Base-by-base conservation (phyloP, 2,888 invertebrate species). In the Parasteatoda lunata region DNA sequence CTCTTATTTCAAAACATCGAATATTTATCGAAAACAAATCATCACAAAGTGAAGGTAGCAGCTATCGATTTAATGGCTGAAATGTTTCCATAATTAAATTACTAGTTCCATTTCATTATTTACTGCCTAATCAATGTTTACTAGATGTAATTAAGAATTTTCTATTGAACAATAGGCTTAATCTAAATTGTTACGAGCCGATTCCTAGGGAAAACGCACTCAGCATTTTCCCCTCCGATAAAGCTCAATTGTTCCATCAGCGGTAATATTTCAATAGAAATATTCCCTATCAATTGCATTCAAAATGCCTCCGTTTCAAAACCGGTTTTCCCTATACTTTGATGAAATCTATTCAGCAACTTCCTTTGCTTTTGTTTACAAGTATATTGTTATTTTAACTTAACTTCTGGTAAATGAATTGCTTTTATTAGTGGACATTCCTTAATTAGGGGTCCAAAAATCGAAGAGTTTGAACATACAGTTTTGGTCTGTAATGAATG, bases 121-220 rank as follows among this genome's bases (percentile, higher is more conserved):
- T 59, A 59, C 59, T 59, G n/a, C 59, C 59, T 4, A 59, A 59
- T 59, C 59, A 59, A 59, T 59, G 13, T 59, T 59, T 59, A 59
- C 59, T 59, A 59, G n/a, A 59, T 59, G 59, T 59, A 59, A 59
- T 59, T 59, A 59, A 59, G 59, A 59, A 59, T 59, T 59, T 59
- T 59, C 59, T 59, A n/a, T 59, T 59, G 59, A 59, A 59, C 59
- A 59, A 59, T 59, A n/a, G 59, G 11, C 5, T n/a, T 59, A 59
- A n/a, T 59, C 59, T 59, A n/a, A 59, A 59, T 59, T 59, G 59
- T 59, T 59, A 59, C 7, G 59, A 59, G 59, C 59, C n/a, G n/a
- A 59, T 59, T 59, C 13, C 59, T 59, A 59, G 59, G n/a, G 59
- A 59, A n/a, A 59, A 7, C 9, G n/a, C 9, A n/a, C 11, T 59